Conservation (phyloP, 2,113 vertebrate genomes). For the Bombycilla garrulus region DNA sequence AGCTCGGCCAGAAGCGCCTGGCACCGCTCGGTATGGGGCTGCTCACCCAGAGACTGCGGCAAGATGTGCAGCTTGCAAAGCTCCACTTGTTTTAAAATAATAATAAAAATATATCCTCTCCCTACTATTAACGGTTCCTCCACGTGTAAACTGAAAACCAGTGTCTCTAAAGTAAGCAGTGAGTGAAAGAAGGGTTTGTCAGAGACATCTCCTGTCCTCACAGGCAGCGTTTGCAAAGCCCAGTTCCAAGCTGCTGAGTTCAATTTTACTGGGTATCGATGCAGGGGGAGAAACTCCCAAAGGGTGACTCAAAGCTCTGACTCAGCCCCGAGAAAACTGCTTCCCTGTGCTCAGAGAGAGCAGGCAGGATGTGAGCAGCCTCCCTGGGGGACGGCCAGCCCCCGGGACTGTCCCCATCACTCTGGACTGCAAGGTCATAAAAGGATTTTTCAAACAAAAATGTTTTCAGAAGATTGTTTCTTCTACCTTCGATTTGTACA, state of each 20-base stretch:
- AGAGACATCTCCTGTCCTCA: not conserved
- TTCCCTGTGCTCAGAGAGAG: not conserved
- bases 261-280: accelerated
- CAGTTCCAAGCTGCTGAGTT: not conserved
- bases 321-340: not conserved
- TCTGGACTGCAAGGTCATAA: not conserved
- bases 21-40: not conserved
- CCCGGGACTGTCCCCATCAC: not conserved
- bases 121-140: not conserved
- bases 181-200: not conserved
- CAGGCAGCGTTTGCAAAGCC: not conserved
- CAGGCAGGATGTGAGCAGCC: not conserved
- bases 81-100: not conserved
- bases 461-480: not conserved
- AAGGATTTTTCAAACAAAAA: not conserved
- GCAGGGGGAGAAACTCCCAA: not conserved
- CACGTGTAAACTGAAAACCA: not conserved
- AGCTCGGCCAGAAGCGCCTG: not conserved
- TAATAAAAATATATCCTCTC: too few relatives aligned
- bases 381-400: not conserved
- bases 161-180: not conserved
- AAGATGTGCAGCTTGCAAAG: not conserved
- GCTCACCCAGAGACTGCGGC: not conserved
- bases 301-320: not conserved
- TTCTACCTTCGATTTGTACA: not conserved